phyloP scores from a whole-genome alignment of 2,797 vertebrate species.

The Pterois miles region DNA sequence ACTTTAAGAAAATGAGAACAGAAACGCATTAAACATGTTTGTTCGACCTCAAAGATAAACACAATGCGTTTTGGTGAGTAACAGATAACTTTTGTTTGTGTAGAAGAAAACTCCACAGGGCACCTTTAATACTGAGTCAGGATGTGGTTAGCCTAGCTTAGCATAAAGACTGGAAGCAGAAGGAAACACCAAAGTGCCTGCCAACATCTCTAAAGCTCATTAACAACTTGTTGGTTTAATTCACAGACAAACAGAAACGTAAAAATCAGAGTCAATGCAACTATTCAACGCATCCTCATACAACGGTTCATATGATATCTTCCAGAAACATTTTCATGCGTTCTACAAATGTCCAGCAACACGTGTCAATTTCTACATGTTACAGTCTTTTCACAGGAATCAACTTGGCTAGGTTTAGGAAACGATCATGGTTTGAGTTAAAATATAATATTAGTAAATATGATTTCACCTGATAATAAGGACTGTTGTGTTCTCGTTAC shows the following conservation, averaged over 20 bases:
- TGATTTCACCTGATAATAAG: no score
- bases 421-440: no score
- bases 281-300: no score
- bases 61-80: not conserved
- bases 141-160: not conserved
- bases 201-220: not conserved
- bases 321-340: no score
- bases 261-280: no score
- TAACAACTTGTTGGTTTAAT: not conserved
- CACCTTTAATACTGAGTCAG: not conserved
- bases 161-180: not conserved
- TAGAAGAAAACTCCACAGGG: not conserved
- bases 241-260: not conserved
- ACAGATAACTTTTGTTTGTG: not conserved
- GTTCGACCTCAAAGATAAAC: not conserved
- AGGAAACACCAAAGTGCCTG: not conserved
- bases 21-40: not conserved
- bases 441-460: no score
- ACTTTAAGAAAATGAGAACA: not conserved
- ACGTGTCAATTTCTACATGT: no score
- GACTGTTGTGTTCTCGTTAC: no score
- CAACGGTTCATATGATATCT: no score
- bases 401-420: no score
- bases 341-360: no score
- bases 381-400: no score